Evolutionary conservation across 2,797 vertebrate genomes (phyloP).

Genomic region (Paratrypauchen microcephalus): DNA sequence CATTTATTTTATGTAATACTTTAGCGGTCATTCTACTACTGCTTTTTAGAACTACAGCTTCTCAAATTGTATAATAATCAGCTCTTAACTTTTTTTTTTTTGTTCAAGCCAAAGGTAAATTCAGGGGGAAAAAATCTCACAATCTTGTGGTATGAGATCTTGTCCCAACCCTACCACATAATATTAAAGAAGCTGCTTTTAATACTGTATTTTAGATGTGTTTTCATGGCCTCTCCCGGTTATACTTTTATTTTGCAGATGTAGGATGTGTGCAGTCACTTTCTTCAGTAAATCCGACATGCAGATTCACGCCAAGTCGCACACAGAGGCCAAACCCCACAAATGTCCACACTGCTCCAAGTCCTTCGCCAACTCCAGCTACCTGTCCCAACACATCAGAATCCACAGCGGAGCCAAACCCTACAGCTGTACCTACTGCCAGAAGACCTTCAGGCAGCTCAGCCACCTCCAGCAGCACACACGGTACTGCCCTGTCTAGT

Average conservation of each 20-base stretch:
- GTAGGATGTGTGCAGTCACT: slow-evolving; percentile 97
- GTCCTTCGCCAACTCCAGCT: slow-evolving; percentile 98
- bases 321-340: slow-evolving; percentile 91
- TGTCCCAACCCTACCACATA: not conserved
- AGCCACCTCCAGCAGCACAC: slow-evolving; percentile 86
- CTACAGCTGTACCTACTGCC: slow-evolving; percentile 97
- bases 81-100: no score
- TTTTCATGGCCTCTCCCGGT: not conserved
- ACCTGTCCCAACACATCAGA: slow-evolving; percentile 96
- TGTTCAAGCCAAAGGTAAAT: no score
- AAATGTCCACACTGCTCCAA: slow-evolving; percentile 98
- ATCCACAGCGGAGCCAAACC: slow-evolving; percentile 98
- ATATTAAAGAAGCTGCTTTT: not conserved
- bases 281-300: slow-evolving; percentile 99
- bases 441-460: slow-evolving; percentile 97
- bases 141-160: no score
- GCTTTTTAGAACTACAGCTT: no score
- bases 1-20: no score
- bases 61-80: no score
- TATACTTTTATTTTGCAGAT: slow-evolving; percentile 72
- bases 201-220: not conserved
- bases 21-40: no score
- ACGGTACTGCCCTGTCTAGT: slow-evolving; percentile 48
- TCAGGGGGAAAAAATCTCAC: no score
- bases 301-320: slow-evolving; percentile 98